These are phyloP conservation scores for Hartigia nigra DNA, from an alignment of 2,888 invertebrate species.

Conservation along the genomic window DNA sequence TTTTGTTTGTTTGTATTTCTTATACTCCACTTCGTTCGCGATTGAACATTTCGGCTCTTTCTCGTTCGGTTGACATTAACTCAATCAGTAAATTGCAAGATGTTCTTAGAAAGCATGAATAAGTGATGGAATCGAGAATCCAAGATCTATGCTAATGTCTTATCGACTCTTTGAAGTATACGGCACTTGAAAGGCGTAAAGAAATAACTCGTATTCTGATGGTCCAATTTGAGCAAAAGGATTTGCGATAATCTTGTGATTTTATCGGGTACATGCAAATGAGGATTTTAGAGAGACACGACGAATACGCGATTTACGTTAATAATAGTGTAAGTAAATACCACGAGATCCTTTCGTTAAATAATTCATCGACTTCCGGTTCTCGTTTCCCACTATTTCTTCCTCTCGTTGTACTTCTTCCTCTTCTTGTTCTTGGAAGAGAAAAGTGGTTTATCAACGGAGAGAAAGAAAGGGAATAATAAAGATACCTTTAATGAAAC, in stretches of 20 bases:
- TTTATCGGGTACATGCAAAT: neutral
- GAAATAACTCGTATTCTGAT: neutral
- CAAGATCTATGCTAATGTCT: neutral
- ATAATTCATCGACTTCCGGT: neutral
- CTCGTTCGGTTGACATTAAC: slow-evolving; percentile 14
- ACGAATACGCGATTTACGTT: neutral
- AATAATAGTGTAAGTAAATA: neutral
- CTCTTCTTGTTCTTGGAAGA: neutral
- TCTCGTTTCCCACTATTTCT: neutral
- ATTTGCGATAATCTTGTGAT: neutral
- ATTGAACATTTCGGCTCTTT: slow-evolving; percentile 1
- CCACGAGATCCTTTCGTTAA: neutral
- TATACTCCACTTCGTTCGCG: neutral
- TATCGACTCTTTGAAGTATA: neutral
- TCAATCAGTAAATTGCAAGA: slow-evolving; percentile 33
- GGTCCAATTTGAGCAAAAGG: neutral
- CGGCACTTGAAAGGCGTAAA: neutral
- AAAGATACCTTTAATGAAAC: neutral
- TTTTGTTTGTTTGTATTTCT: slow-evolving; percentile 1
- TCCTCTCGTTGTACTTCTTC: neutral
- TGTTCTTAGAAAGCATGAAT: neutral
- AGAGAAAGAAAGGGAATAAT: neutral
- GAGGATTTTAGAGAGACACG: neutral
- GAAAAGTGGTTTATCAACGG: neutral
- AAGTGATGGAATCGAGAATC: neutral